phyloP scores from a whole-genome alignment of 1,140 invertebrate genomes.

The Acromyrmex echinatior region DNA sequence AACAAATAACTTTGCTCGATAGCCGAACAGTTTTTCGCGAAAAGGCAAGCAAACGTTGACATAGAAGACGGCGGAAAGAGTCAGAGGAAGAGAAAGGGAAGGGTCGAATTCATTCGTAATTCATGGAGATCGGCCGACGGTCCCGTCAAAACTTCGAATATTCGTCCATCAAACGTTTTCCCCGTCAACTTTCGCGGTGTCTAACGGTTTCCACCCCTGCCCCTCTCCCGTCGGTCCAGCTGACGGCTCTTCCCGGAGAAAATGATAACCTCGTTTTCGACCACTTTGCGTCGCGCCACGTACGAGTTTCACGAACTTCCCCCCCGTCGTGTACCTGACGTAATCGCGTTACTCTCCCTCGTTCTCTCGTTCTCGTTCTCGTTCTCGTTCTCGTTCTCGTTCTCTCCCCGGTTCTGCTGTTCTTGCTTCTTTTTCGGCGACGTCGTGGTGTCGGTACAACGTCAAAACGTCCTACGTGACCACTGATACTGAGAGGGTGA shows the following conservation, averaged over 20 bases:
- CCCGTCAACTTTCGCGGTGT: constrained; percentile 75
- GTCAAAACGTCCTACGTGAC: constrained; percentile 73
- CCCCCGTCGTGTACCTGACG: constrained; percentile 52
- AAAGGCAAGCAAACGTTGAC: constrained; percentile 40
- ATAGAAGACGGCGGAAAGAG: constrained; percentile 10
- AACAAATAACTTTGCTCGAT: constrained; percentile 73
- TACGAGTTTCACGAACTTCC: constrained; percentile 68
- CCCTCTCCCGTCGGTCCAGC: constrained; percentile 67
- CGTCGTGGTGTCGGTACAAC: constrained; percentile 60
- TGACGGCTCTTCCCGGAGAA: constrained; percentile 74
- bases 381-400: constrained; percentile 29
- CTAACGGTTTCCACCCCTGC: constrained; percentile 64
- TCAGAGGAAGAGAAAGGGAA: not conserved
- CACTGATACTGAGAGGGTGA: constrained; percentile 61
- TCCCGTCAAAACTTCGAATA: constrained; percentile 77
- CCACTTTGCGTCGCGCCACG: constrained; percentile 73
- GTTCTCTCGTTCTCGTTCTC: constrained; percentile 34
- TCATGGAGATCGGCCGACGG: constrained; percentile 73
- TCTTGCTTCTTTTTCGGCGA: constrained; percentile 64
- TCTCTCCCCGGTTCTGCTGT: constrained; percentile 1
- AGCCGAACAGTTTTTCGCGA: constrained; percentile 51
- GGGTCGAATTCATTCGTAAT: constrained; percentile 75
- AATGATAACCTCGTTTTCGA: constrained; percentile 78
- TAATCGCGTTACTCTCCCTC: constrained; percentile 69
- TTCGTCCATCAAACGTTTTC: constrained; percentile 78